Percentiles rank a stretch among this genome's conserved stretches.
These are phyloP conservation scores for Chrysolina oricalcia DNA, from an alignment of 2,888 invertebrate species.

Conservation along the genomic window DNA sequence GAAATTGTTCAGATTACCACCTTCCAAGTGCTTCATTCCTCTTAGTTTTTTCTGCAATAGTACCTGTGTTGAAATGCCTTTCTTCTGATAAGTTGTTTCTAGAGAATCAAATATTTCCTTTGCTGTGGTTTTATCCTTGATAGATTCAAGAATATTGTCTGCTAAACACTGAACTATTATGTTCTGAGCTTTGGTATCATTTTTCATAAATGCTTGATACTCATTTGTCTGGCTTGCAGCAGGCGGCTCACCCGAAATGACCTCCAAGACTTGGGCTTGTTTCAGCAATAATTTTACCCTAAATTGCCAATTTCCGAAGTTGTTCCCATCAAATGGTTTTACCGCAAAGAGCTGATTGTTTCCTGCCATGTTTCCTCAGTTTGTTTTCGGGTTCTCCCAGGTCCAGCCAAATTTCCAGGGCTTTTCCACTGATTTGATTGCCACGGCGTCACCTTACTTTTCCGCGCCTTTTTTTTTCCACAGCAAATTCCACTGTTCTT, in stretches of 20 bases:
- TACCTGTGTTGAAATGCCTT: conserved; percentile 31
- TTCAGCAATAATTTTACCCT: conserved; percentile 21
- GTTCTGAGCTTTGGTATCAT: conserved; percentile 9
- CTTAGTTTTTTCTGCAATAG: conserved; percentile 35
- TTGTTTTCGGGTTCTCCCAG: background rate
- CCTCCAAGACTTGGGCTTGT: conserved; percentile 15
- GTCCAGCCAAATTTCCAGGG: background rate
- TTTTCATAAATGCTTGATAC: background rate
- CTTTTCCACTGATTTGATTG: too few species aligned
- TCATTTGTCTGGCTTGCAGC: background rate
- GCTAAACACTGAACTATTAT: conserved; percentile 26
- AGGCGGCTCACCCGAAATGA: conserved; percentile 6
- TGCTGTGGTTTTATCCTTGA: conserved; percentile 22
- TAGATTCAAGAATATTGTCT: conserved; percentile 31
- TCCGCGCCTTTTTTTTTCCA: background rate
- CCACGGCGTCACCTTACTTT: too few species aligned
- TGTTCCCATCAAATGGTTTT: conserved; percentile 31
- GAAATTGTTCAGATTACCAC: conserved; percentile 16
- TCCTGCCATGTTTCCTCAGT: background rate
- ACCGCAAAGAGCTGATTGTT: background rate
- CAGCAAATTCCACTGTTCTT: background rate
- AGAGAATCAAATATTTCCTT: conserved; percentile 5
- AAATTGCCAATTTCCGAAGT: conserved; percentile 25
- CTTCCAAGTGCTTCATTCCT: conserved; percentile 32
- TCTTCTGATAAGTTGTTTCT: conserved; percentile 19